Evolutionary conservation across 2,113 vertebrate species (phyloP).

Genomic region (Onychostruthus taczanowskii): DNA sequence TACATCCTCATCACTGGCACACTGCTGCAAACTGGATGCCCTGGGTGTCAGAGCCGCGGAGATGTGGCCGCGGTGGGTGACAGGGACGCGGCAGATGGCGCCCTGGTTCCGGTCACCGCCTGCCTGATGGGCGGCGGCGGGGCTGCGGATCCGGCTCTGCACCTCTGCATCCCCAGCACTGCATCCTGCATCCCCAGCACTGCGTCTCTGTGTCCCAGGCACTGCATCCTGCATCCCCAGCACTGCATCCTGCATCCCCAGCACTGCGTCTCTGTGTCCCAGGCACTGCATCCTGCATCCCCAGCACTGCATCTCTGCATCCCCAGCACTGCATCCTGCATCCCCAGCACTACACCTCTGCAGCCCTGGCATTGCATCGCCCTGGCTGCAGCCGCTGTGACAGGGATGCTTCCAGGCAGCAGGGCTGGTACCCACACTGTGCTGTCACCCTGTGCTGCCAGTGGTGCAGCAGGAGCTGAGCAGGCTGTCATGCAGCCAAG

Average conservation of each 20-base stretch:
- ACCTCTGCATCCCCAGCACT: background rate
- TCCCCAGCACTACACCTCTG: background rate
- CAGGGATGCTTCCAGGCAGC: background rate
- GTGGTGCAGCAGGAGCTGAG: background rate
- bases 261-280: background rate
- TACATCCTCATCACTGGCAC: background rate
- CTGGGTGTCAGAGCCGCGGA: background rate
- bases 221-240: too few relatives aligned
- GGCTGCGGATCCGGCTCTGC: background rate
- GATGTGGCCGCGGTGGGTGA: background rate
- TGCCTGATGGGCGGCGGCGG: background rate
- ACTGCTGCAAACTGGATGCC: too few relatives aligned
- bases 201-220: too few relatives aligned
- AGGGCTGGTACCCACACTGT: background rate
- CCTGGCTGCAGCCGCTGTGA: background rate
- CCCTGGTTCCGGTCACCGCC: background rate
- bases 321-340: too few relatives aligned
- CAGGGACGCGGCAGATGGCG: background rate
- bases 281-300: too few relatives aligned
- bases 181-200: too few relatives aligned
- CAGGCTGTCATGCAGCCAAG: background rate
- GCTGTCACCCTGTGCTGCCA: background rate
- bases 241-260: background rate
- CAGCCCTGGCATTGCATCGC: fast-evolving
- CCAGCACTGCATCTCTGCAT: too few relatives aligned